Conservation (phyloP, 2,797 vertebrate species). For the Sebastes trivittatus region DNA sequence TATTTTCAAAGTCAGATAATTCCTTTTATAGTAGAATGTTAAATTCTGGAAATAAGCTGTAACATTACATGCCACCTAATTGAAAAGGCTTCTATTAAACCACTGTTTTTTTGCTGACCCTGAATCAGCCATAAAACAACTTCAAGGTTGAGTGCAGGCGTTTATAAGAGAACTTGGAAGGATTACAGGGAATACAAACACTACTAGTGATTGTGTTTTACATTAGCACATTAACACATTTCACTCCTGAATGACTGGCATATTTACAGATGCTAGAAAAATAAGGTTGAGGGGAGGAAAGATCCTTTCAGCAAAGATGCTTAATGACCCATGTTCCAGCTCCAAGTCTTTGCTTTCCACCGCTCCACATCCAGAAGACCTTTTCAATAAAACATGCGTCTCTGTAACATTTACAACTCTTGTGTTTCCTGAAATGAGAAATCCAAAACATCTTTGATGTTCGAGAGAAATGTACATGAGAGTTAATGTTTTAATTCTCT, state of each 20-base stretch:
- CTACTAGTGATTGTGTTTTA: background rate
- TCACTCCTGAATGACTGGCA: constrained; percentile 29
- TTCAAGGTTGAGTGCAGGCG: constrained; percentile 32
- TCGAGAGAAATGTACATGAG: constrained; percentile 68
- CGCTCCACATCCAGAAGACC: constrained; percentile 60
- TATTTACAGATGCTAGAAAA: constrained; percentile 3
- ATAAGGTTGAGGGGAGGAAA: constrained; percentile 15
- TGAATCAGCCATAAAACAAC: constrained; percentile 23
- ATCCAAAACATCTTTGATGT: constrained; percentile 74
- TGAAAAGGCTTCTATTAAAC: constrained; percentile 2
- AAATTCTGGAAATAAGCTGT: constrained; percentile 12
- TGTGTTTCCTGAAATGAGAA: constrained; percentile 78
- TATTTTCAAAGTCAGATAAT: background rate
- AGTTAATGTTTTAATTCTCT: constrained; percentile 75
- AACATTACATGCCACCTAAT: background rate
- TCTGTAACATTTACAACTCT: constrained; percentile 74
- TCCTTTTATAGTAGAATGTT: background rate
- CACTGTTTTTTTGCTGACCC: constrained; percentile 21
- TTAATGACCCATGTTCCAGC: constrained; percentile 44
- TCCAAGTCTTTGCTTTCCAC: constrained; percentile 30
- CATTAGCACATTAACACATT: constrained; percentile 15
- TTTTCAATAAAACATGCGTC: constrained; percentile 76
- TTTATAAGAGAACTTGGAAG: constrained; percentile 18
- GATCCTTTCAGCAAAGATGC: constrained; percentile 50
- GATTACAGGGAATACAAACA: constrained; percentile 7